These are phyloP conservation scores for Diplazon laetatorius DNA, from an alignment of 2,888 invertebrate species.

Conservation along the genomic window DNA sequence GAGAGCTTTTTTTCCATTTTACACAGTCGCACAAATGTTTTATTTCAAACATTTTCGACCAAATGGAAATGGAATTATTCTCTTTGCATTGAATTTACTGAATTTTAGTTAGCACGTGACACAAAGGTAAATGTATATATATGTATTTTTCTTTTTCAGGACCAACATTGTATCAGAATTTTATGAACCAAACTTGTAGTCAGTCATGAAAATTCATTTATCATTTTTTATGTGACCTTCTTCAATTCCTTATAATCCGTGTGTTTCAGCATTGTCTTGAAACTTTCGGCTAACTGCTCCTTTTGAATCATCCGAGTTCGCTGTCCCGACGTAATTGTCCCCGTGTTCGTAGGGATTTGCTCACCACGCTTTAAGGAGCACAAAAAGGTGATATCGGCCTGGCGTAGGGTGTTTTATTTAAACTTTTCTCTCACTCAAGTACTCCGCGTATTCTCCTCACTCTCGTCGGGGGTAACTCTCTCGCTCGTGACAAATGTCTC, in stretches of 20 bases:
- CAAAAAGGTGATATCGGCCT: constrained; percentile 33
- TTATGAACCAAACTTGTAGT: too few species aligned
- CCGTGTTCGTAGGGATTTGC: constrained; percentile 48
- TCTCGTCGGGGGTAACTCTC: constrained; percentile 30
- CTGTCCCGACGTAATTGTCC: constrained; percentile 26
- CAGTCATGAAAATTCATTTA: neutral
- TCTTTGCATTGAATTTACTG: neutral
- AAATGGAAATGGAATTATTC: neutral
- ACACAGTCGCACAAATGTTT: neutral
- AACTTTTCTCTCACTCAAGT: constrained; percentile 51
- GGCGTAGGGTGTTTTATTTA: constrained; percentile 57
- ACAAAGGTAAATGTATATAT: too few species aligned
- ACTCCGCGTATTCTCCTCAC: constrained; percentile 1
- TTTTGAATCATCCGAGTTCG: constrained; percentile 27
- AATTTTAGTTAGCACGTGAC: neutral
- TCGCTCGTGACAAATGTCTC: constrained; percentile 73
- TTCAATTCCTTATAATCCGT: too few species aligned
- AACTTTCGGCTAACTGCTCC: constrained; percentile 29
- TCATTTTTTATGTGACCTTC: too few species aligned
- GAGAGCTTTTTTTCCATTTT: neutral
- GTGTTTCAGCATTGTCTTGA: constrained; percentile 12
- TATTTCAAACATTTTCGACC: neutral
- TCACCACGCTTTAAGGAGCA: constrained; percentile 15
- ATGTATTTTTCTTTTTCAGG: too few species aligned
- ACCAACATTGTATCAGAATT: too few species aligned